These are phyloP conservation scores for Illadopsis cleaveri DNA, from an alignment of 2,113 vertebrate species.

Conservation along the genomic window DNA sequence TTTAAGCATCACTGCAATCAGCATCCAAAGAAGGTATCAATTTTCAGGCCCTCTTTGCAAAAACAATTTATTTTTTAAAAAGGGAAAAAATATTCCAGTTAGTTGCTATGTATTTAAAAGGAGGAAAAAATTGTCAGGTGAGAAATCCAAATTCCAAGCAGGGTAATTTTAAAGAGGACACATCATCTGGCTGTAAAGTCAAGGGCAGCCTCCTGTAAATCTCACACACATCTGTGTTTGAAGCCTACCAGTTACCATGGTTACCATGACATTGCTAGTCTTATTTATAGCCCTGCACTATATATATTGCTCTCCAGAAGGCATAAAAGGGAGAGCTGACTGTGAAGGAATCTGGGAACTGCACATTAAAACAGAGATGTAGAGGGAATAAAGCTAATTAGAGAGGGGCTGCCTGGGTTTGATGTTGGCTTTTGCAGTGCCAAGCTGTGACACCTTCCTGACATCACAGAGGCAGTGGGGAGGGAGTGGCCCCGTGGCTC, in stretches of 20 bases:
- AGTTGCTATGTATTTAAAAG: background rate
- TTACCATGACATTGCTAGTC: slow-evolving; percentile 68
- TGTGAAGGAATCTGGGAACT: slow-evolving; percentile 63
- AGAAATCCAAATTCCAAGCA: slow-evolving; percentile 11
- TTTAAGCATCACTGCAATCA: background rate
- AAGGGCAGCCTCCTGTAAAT: slow-evolving; percentile 53
- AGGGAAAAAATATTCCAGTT: fast-evolving
- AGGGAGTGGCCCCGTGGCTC: fast-evolving
- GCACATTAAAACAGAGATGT: slow-evolving; percentile 11
- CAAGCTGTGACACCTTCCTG: fast-evolving
- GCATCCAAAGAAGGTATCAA: background rate
- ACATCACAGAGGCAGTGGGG: background rate
- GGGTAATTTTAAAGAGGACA: slow-evolving; percentile 39
- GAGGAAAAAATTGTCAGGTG: background rate
- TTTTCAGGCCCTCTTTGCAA: background rate
- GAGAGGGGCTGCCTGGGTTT: background rate
- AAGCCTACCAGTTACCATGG: slow-evolving; percentile 72
- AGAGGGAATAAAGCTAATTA: slow-evolving; percentile 28
- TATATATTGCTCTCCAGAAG: slow-evolving; percentile 72
- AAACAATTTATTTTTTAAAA: background rate
- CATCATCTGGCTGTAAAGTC: slow-evolving; percentile 51
- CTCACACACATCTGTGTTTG: slow-evolving; percentile 45
- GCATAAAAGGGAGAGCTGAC: slow-evolving; percentile 66
- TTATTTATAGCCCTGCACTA: slow-evolving; percentile 76
- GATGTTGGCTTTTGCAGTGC: fast-evolving